These are phyloP conservation scores for Sinodicranocentrus sp. DNA, from an alignment of 2,888 invertebrate genomes.

Conservation along the genomic window DNA sequence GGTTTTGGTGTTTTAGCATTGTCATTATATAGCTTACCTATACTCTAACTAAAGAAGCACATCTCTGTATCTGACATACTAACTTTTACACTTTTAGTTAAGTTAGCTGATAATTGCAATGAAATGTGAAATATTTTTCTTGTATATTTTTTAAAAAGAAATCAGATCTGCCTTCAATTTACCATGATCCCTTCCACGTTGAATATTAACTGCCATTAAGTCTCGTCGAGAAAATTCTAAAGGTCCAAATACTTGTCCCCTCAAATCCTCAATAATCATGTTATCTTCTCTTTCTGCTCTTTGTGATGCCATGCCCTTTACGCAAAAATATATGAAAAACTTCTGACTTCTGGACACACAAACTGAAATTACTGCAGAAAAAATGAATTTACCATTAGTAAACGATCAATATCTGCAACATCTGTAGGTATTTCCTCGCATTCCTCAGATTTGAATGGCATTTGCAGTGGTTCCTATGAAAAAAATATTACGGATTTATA, in stretches of 20 bases:
- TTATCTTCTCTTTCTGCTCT: slow-evolving; percentile 81
- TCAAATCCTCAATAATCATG: slow-evolving; percentile 81
- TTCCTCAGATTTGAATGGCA: slow-evolving; percentile 41
- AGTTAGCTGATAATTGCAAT: too few relatives aligned
- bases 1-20: too few relatives aligned
- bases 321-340: not conserved
- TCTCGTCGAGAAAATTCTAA: slow-evolving; percentile 82
- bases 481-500: not conserved
- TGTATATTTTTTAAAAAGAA: too few relatives aligned
- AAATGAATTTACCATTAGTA: slow-evolving; percentile 80
- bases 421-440: slow-evolving; percentile 63
- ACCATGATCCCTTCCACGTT: slow-evolving; percentile 81
- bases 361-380: not conserved
- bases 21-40: too few relatives aligned
- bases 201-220: slow-evolving; percentile 82
- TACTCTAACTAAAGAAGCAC: too few relatives aligned
- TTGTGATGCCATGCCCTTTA: slow-evolving; percentile 69
- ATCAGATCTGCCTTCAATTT: too few relatives aligned
- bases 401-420: slow-evolving; percentile 80
- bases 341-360: too few relatives aligned
- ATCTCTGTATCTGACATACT: too few relatives aligned
- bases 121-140: too few relatives aligned
- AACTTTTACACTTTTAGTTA: too few relatives aligned
- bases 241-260: slow-evolving; percentile 82
- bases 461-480: slow-evolving; percentile 72